Conservation (phyloP, 2,888 invertebrate genomes). For the Ctenicera cuprea region DNA sequence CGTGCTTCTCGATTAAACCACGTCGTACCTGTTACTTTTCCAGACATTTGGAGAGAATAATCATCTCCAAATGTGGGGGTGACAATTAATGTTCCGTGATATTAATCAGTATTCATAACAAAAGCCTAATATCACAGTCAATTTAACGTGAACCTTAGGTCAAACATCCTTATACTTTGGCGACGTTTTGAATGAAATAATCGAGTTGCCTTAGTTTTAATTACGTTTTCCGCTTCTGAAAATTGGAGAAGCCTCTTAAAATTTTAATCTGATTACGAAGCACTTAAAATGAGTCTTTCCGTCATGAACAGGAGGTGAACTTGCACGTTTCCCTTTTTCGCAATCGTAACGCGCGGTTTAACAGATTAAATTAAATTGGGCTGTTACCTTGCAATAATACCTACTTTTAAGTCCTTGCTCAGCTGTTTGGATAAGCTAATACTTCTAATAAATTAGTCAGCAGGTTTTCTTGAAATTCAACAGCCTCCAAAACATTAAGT, state of each 20-base stretch:
- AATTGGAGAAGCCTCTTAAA: conserved; percentile 46
- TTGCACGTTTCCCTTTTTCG: conserved; percentile 28
- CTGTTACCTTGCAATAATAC: conserved; percentile 26
- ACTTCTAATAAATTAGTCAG: conserved; percentile 20
- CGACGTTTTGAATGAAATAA: conserved; percentile 25
- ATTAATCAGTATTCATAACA: conserved; percentile 25
- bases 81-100: conserved; percentile 20
- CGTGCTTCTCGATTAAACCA: conserved; percentile 15
- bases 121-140: conserved; percentile 22
- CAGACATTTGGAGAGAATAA: conserved; percentile 8
- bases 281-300: conserved; percentile 40
- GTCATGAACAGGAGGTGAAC: conserved; percentile 29
- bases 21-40: conserved; percentile 25
- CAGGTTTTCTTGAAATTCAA: no score
- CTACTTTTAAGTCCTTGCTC: conserved; percentile 13
- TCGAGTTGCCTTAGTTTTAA: conserved; percentile 43
- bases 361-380: conserved; percentile 30
- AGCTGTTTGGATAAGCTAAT: conserved; percentile 27
- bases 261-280: conserved; percentile 49
- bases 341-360: conserved; percentile 32
- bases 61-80: conserved; percentile 10
- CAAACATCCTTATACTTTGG: conserved; percentile 29
- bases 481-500: no score
- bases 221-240: conserved; percentile 40
- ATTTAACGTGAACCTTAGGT: conserved; percentile 24